Evolutionary conservation across 92 coral and sea anemone genomes (phyloP).

Genomic region (Blastomussa wellsi): DNA sequence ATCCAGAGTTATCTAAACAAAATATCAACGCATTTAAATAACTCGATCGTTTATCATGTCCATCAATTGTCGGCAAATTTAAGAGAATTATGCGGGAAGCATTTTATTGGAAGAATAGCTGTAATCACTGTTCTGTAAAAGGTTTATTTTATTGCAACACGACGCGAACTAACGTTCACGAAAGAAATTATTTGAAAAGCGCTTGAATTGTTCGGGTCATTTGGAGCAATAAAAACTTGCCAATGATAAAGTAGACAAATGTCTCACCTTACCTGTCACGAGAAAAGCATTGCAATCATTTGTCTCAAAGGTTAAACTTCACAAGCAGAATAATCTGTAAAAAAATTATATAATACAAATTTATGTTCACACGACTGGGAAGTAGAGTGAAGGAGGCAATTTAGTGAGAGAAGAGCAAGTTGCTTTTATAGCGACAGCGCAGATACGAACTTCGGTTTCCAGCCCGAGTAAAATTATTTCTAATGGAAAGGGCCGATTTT

Average conservation of each 20-base stretch:
- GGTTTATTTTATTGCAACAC: not conserved
- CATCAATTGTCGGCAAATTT: constrained; percentile 36
- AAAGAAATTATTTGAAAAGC: constrained; percentile 3
- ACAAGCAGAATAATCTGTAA: constrained; percentile 8
- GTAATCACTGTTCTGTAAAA: constrained; percentile 11
- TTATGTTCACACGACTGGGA: too few relatives aligned
- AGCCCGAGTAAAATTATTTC: constrained; percentile 1
- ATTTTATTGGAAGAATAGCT: constrained; percentile 17
- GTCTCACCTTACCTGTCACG: constrained; percentile 26
- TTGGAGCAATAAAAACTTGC: constrained; percentile 5
- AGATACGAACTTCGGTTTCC: not conserved
- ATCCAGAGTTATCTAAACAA: constrained; percentile 44
- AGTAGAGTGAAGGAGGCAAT: not conserved
- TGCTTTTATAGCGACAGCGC: not conserved
- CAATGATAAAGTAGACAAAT: not conserved
- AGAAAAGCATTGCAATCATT: constrained; percentile 14
- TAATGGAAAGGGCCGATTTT: constrained; percentile 9
- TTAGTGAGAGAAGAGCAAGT: not conserved
- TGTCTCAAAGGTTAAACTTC: constrained; percentile 31
- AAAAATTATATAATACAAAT: constrained; percentile 10
- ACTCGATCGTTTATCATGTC: constrained; percentile 29
- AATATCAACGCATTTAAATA: constrained; percentile 46
- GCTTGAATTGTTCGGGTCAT: not conserved
- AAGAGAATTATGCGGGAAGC: constrained; percentile 8
- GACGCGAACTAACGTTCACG: constrained; percentile 6